A percentile compares a stretch with the other conserved stretches of the same genome.
These are phyloP conservation scores for Leuctra nigra DNA, from an alignment of 2,888 invertebrate species.

Conservation along the genomic window DNA sequence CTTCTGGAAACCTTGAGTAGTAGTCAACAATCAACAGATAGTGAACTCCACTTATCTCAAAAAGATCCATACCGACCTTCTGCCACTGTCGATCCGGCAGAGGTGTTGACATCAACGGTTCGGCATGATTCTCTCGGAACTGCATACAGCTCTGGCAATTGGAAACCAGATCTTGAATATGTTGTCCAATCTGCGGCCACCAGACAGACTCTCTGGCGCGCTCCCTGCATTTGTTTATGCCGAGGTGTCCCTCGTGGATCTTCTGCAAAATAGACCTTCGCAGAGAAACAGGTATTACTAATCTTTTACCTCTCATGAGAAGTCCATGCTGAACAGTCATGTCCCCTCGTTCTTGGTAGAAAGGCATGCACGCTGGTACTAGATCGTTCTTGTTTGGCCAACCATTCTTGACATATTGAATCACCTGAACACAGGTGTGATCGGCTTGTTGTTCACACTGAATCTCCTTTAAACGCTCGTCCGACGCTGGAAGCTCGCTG, in stretches of 20 bases:
- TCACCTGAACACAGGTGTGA: not conserved
- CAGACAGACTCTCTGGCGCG: not conserved
- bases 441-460: not conserved
- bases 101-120: not conserved
- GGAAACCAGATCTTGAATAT: too few species aligned
- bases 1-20: not conserved
- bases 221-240: not conserved
- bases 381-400: not conserved
- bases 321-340: not conserved
- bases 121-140: too few species aligned
- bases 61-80: constrained; percentile 12
- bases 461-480: not conserved
- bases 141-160: too few species aligned
- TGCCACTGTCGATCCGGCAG: not conserved
- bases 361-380: not conserved
- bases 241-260: not conserved
- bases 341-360: not conserved
- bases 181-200: too few species aligned
- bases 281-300: too few species aligned
- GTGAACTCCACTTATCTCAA: not conserved
- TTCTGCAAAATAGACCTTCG: not conserved
- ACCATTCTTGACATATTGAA: not conserved
- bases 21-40: constrained; percentile 20
- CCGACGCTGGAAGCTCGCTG: not conserved
- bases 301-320: too few species aligned